Conservation (phyloP, 2,797 vertebrate species). For the Liparis tanakae region DNA sequence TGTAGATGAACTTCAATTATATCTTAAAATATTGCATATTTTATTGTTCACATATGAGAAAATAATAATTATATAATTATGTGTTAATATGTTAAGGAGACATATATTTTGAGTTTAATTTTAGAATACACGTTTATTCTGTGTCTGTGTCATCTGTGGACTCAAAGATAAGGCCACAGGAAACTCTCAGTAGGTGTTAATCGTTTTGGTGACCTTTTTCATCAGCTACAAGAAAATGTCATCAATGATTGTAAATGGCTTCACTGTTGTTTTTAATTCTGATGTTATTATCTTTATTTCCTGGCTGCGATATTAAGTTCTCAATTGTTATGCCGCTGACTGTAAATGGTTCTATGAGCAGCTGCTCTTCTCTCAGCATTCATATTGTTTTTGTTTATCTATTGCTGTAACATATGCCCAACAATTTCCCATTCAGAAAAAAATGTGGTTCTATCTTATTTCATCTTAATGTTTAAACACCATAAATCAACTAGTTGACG, state of each 20-base stretch:
- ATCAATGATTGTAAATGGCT: constrained; percentile 24
- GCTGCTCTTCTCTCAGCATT: neutral
- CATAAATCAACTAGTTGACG: neutral
- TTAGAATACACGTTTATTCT: neutral
- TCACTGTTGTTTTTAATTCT: constrained; percentile 22
- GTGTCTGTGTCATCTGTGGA: neutral
- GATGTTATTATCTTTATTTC: constrained; percentile 8
- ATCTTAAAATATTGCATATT: neutral
- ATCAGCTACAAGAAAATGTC: constrained; percentile 12
- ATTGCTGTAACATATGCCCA: neutral
- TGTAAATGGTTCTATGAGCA: neutral
- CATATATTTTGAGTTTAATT: neutral
- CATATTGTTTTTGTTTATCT: neutral
- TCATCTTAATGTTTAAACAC: neutral
- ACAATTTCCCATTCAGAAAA: neutral
- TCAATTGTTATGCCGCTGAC: constrained; percentile 1
- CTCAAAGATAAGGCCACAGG: neutral
- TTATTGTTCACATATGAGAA: neutral
- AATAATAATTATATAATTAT: neutral
- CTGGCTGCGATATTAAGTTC: neutral
- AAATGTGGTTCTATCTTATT: too few species aligned
- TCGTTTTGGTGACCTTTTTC: constrained; percentile 35
- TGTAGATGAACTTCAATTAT: neutral
- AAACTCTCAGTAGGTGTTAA: constrained; percentile 14
- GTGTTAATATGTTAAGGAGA: neutral